A percentile compares a stretch with the other conserved stretches of the same genome.
These are phyloP conservation scores for Cotesia glomerata DNA, from an alignment of 1,140 invertebrate genomes.

Conservation along the genomic window DNA sequence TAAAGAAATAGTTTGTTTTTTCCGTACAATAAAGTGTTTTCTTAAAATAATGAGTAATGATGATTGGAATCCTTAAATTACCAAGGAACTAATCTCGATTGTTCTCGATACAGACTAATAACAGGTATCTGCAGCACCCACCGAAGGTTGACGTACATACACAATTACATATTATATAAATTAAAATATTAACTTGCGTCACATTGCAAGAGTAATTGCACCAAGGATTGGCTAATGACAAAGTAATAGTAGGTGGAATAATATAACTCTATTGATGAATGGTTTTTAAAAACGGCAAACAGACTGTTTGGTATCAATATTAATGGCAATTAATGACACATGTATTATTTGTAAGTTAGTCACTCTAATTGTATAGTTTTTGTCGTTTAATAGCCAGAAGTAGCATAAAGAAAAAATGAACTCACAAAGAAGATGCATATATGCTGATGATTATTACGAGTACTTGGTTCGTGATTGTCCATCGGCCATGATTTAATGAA, in stretches of 20 bases:
- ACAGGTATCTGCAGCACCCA: background rate
- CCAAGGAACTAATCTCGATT: background rate
- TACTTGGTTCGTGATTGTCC: background rate
- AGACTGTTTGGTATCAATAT: background rate
- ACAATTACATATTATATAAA: background rate
- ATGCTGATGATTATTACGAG: background rate
- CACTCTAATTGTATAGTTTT: background rate
- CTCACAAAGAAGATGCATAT: background rate
- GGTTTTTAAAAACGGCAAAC: background rate
- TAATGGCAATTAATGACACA: no score
- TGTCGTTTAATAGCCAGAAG: background rate
- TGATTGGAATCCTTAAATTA: background rate
- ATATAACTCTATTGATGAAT: background rate
- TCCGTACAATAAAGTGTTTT: background rate
- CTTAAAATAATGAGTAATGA: background rate
- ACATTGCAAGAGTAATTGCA: background rate
- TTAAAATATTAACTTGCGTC: background rate
- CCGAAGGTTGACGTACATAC: no score
- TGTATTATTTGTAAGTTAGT: no score
- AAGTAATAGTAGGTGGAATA: background rate
- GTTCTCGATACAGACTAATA: background rate
- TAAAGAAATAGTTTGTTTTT: no score
- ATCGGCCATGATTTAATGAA: background rate
- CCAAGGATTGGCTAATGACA: background rate
- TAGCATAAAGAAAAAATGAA: background rate